phyloP scores from a whole-genome alignment of 2,888 invertebrate genomes.

The Eumerus sabulonum region DNA sequence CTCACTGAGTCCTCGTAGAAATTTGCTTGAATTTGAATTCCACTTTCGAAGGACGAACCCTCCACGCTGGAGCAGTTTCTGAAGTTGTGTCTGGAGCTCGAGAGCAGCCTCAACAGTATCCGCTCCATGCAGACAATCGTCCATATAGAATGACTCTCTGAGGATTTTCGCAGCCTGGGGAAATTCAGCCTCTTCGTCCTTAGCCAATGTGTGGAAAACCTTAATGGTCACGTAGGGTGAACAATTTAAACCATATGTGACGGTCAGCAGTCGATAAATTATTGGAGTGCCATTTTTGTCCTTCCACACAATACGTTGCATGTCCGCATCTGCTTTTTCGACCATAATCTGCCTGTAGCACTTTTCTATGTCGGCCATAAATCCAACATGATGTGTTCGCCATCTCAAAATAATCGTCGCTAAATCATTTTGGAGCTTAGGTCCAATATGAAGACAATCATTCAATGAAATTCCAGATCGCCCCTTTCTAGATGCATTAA shows the following conservation, averaged over 20 bases:
- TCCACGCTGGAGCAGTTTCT: too few species aligned
- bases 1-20: constrained; percentile 4
- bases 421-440: constrained; percentile 56
- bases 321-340: constrained; percentile 39
- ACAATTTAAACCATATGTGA: constrained; percentile 60
- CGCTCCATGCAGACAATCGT: too few species aligned
- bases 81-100: too few species aligned
- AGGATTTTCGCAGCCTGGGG: too few species aligned
- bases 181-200: too few species aligned
- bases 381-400: constrained; percentile 51
- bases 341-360: constrained; percentile 59
- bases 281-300: constrained; percentile 2
- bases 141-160: too few species aligned
- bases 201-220: constrained; percentile 49
- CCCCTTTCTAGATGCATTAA: too few species aligned
- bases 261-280: constrained; percentile 41
- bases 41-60: constrained; percentile 37
- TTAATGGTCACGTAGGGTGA: constrained; percentile 52
- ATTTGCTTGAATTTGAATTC: constrained; percentile 25
- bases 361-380: constrained; percentile 65
- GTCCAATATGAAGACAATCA: constrained; percentile 43
- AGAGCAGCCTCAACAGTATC: too few species aligned
- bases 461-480: too few species aligned
- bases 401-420: constrained; percentile 39
- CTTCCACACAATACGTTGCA: constrained; percentile 54